A percentile compares a stretch with the other conserved stretches of the same genome.
Evolutionary conservation across 64 coral and sea anemone genomes (phyloP).

Genomic region (Dendronephthya gigantea): DNA sequence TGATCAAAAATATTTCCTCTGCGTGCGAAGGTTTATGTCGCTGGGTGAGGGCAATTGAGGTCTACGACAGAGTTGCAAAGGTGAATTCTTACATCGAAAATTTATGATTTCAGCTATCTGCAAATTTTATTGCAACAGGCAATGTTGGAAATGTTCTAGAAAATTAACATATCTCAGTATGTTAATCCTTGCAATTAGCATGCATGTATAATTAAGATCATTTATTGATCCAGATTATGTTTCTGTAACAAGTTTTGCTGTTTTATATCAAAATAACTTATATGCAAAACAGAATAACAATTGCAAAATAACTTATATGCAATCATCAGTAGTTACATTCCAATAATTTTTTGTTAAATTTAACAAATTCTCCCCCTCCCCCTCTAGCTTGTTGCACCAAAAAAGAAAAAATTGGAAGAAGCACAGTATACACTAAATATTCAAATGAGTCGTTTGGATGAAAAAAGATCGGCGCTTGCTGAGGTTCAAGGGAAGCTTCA

Average conservation of each 20-base stretch:
- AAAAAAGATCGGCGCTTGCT: slow-evolving; percentile 64
- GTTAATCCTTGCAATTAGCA: no score
- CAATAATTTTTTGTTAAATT: background rate
- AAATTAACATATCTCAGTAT: no score
- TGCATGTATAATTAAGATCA: no score
- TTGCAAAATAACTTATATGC: no score
- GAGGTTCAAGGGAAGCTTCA: slow-evolving; percentile 78
- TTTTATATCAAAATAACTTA: no score
- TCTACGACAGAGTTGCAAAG: slow-evolving; percentile 99
- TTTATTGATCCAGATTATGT: no score
- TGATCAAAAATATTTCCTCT: slow-evolving; percentile 85
- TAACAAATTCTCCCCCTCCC: background rate
- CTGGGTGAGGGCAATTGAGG: slow-evolving; percentile 94
- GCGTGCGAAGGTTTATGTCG: slow-evolving; percentile 86
- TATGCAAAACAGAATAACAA: no score
- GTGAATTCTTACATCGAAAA: slow-evolving; percentile 24
- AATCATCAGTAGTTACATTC: no score
- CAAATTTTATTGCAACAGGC: no score
- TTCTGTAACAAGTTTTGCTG: no score
- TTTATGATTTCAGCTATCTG: no score
- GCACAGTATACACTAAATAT: slow-evolving; percentile 55
- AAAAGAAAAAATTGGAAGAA: slow-evolving; percentile 65
- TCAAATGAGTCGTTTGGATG: slow-evolving; percentile 79
- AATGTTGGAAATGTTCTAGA: no score
- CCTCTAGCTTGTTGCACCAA: slow-evolving; percentile 70